A percentile compares a stretch with the other conserved stretches of the same genome.
Conservation (phyloP, 1,140 invertebrate genomes). For the Geopemphigus sp. region DNA sequence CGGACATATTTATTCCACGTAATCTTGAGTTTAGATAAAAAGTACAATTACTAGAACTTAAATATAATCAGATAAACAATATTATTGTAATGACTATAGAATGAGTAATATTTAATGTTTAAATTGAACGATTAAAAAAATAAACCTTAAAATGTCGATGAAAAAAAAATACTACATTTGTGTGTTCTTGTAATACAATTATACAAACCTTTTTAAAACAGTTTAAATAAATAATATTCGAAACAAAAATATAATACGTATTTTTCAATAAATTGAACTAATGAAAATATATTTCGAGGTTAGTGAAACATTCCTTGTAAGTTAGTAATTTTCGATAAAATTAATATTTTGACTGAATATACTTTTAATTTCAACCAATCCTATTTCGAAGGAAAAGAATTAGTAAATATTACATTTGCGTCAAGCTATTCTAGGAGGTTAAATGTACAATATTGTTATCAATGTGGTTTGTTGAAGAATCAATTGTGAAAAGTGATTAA, state of each 20-base stretch:
- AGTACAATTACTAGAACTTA: not conserved
- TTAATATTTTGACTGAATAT: not conserved
- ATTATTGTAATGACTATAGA: not conserved
- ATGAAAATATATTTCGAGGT: not conserved
- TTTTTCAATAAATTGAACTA: too few species aligned
- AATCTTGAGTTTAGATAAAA: not conserved
- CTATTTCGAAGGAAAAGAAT: not conserved
- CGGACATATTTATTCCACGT: not conserved
- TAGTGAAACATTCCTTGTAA: conserved; percentile 27
- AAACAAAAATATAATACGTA: too few species aligned
- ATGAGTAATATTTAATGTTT: too few species aligned
- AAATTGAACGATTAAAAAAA: too few species aligned
- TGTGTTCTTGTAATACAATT: too few species aligned
- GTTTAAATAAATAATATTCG: not conserved
- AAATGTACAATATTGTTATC: not conserved
- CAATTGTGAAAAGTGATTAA: not conserved
- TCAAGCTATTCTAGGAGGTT: not conserved
- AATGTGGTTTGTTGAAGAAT: not conserved
- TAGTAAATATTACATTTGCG: not conserved
- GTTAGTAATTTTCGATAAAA: not conserved
- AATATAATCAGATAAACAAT: too few species aligned
- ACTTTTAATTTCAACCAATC: not conserved
- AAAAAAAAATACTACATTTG: too few species aligned
- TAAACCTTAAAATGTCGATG: too few species aligned
- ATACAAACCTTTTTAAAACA: too few species aligned